A percentile compares a stretch with the other conserved stretches of the same genome.
Conservation (phyloP, 2,888 invertebrate genomes). For the Patella depressa region DNA sequence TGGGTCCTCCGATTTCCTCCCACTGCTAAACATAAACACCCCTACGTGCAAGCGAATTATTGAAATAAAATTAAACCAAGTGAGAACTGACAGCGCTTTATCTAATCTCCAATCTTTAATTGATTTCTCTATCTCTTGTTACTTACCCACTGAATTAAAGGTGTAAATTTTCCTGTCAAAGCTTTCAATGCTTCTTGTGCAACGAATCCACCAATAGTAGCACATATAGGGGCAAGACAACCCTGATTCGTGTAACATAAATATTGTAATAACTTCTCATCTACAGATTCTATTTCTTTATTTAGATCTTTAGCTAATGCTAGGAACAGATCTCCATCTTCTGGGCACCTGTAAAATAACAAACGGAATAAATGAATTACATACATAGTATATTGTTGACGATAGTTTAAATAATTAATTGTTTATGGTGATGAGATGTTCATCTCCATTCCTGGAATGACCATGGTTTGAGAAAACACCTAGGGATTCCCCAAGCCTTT, state of each 20-base stretch:
- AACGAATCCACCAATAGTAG: slow-evolving; percentile 69
- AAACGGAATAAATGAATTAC: not conserved
- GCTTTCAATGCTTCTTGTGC: slow-evolving; percentile 72
- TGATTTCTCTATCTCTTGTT: not conserved
- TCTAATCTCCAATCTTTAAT: not conserved
- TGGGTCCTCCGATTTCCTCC: no score
- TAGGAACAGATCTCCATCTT: slow-evolving; percentile 40
- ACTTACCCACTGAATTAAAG: slow-evolving; percentile 71
- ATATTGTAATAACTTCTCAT: slow-evolving; percentile 44
- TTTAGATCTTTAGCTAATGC: slow-evolving; percentile 41
- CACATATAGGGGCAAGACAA: slow-evolving; percentile 67
- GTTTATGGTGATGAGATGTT: no score
- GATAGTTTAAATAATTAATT: not conserved
- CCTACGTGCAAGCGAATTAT: no score
- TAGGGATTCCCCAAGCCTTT: no score
- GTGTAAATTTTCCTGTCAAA: slow-evolving; percentile 71
- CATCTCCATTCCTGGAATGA: no score
- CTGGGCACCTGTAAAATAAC: slow-evolving; percentile 39
- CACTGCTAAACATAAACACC: no score
- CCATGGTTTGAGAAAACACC: no score
- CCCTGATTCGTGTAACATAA: slow-evolving; percentile 64
- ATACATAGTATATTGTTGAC: not conserved
- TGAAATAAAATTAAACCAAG: no score
- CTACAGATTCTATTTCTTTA: slow-evolving; percentile 34
- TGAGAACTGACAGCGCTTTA: no score